Conservation (phyloP, 1,140 invertebrate species). For the Drosophila tristis region DNA sequence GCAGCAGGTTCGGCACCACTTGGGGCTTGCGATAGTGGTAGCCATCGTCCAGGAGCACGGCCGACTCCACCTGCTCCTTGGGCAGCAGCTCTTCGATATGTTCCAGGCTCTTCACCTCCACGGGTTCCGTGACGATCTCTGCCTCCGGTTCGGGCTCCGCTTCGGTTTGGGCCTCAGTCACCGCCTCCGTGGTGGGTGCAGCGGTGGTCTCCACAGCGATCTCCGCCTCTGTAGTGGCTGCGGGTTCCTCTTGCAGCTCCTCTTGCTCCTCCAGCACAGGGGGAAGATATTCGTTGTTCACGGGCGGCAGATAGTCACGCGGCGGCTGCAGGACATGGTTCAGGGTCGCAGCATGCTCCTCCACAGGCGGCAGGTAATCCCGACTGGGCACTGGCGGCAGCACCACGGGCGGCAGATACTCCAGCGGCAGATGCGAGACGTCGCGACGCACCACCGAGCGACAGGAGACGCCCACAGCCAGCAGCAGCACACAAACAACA, state of each 20-base stretch:
- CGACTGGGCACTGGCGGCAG: conserved; percentile 68
- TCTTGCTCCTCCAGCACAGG: conserved; percentile 30
- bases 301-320: conserved; percentile 67
- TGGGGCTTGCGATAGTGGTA: conserved; percentile 63
- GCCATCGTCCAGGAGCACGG: conserved; percentile 55
- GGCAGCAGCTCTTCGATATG: conserved; percentile 31
- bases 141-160: conserved; percentile 6
- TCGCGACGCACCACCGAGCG: conserved; percentile 46
- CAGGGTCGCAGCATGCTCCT: conserved; percentile 61
- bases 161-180: conserved; percentile 13
- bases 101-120: conserved; percentile 42
- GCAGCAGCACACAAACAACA: conserved; percentile 28
- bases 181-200: conserved; percentile 42
- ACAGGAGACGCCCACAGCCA: conserved; percentile 11
- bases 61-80: conserved; percentile 49
- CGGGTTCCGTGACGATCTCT: conserved; percentile 31
- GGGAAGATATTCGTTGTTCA: conserved; percentile 49
- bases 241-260: conserved; percentile 1
- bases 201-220: conserved; percentile 45
- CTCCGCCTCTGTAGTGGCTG: conserved; percentile 25
- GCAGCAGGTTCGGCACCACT: conserved; percentile 53
- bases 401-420: conserved; percentile 68
- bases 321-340: conserved; percentile 59
- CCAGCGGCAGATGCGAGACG: conserved; percentile 65
- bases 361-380: conserved; percentile 69